phyloP scores from a whole-genome alignment of 2,888 invertebrate genomes.

The Tromatobia lineatoria region DNA sequence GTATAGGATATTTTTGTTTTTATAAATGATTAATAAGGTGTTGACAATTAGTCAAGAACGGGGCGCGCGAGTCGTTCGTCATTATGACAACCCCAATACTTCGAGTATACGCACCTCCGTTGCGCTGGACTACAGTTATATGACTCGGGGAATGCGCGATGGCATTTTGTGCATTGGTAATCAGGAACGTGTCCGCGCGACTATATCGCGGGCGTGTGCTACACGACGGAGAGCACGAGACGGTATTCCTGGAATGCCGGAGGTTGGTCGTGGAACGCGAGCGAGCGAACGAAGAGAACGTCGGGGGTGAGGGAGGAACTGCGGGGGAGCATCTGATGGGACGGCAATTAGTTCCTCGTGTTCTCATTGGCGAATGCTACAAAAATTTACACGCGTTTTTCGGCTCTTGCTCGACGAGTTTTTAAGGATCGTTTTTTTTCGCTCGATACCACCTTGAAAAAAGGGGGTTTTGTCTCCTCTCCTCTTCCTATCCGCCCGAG shows the following conservation, averaged over 20 bases:
- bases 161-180: conserved; percentile 75
- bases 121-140: conserved; percentile 61
- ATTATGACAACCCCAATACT: conserved; percentile 21
- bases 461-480: conserved; percentile 1
- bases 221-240: conserved; percentile 40
- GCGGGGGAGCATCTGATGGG: conserved; percentile 63
- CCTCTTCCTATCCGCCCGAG: neutral
- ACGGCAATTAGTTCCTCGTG: conserved; percentile 74
- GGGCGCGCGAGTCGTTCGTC: conserved; percentile 17
- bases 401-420: conserved; percentile 32
- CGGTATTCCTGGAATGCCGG: conserved; percentile 66
- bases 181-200: conserved; percentile 57
- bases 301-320: conserved; percentile 58
- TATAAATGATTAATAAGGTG: conserved; percentile 29
- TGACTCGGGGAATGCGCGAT: conserved; percentile 70
- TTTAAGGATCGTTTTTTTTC: neutral
- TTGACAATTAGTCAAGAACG: conserved; percentile 31
- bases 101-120: neutral
- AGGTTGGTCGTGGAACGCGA: conserved; percentile 54
- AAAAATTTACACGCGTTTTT: conserved; percentile 61
- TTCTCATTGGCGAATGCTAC: conserved; percentile 57
- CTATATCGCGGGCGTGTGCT: conserved; percentile 49
- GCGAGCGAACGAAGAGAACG: conserved; percentile 64
- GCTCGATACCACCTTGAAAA: neutral
- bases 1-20: neutral